Evolutionary conservation across 2,888 invertebrate species (phyloP).

Genomic region (Chelonus formosanus): DNA sequence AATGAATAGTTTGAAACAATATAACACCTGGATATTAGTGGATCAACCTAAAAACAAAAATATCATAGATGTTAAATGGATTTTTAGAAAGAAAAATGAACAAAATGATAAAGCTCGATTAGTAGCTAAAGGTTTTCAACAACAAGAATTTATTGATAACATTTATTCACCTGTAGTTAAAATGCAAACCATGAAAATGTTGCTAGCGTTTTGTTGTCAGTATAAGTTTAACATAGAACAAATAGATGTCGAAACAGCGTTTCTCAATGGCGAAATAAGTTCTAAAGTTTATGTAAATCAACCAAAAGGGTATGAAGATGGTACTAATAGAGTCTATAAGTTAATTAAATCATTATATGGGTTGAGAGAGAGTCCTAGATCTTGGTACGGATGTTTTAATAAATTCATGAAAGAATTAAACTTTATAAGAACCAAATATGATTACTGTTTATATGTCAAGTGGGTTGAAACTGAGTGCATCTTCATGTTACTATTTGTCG

Average conservation of each 20-base stretch:
- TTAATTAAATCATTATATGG: slow-evolving; percentile 43
- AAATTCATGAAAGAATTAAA: slow-evolving; percentile 36
- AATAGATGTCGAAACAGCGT: slow-evolving; percentile 40
- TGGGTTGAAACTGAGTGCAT: slow-evolving; percentile 31
- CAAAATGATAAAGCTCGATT: slow-evolving; percentile 38
- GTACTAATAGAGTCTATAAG: slow-evolving; percentile 32
- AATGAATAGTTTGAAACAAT: background rate
- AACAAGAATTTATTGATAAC: slow-evolving; percentile 17
- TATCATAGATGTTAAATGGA: slow-evolving; percentile 39
- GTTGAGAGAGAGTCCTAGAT: slow-evolving; percentile 41
- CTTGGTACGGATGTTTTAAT: slow-evolving; percentile 44
- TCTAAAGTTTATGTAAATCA: slow-evolving; percentile 36
- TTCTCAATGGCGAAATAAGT: slow-evolving; percentile 34
- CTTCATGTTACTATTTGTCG: slow-evolving; percentile 8
- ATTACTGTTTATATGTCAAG: slow-evolving; percentile 13
- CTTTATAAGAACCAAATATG: slow-evolving; percentile 30
- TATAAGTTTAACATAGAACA: slow-evolving; percentile 29
- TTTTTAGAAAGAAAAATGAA: slow-evolving; percentile 35
- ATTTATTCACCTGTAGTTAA: slow-evolving; percentile 29
- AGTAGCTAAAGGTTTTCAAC: slow-evolving; percentile 35
- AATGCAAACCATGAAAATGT: slow-evolving; percentile 27
- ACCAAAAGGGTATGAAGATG: slow-evolving; percentile 36
- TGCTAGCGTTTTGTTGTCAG: slow-evolving; percentile 13
- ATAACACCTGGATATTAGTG: slow-evolving; percentile 33
- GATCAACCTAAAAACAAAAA: slow-evolving; percentile 31